A percentile compares a stretch with the other conserved stretches of the same genome.
These are phyloP conservation scores for Heliconius congener DNA, from an alignment of 1,140 invertebrate species.

Conservation along the genomic window DNA sequence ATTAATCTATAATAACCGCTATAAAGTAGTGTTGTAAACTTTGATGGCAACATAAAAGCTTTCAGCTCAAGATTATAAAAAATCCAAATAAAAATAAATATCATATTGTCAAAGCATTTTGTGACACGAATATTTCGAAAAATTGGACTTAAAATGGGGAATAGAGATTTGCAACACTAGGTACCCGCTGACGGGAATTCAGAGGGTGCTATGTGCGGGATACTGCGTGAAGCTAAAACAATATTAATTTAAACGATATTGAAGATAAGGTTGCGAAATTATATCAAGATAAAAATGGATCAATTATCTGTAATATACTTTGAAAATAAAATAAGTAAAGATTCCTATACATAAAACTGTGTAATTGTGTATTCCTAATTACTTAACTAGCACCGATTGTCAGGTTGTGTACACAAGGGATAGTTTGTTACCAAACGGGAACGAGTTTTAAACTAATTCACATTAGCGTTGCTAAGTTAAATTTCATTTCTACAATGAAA, in stretches of 20 bases:
- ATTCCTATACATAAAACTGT: too few relatives aligned
- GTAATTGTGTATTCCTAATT: background rate
- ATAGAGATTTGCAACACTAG: background rate
- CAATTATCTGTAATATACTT: too few relatives aligned
- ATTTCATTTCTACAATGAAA: background rate
- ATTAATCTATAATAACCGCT: conserved; percentile 7
- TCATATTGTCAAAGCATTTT: background rate
- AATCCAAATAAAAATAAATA: conserved; percentile 2
- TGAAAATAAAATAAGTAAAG: too few relatives aligned
- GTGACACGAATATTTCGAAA: too few relatives aligned
- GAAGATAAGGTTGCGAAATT: too few relatives aligned
- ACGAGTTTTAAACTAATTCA: conserved; percentile 4
- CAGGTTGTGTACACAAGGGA: background rate
- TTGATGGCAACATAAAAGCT: conserved; percentile 1
- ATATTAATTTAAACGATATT: too few relatives aligned
- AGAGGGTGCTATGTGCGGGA: too few relatives aligned
- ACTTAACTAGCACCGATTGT: background rate
- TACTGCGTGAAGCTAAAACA: too few relatives aligned
- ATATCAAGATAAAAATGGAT: too few relatives aligned
- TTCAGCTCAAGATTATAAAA: conserved; percentile 1
- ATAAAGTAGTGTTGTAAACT: conserved; percentile 11
- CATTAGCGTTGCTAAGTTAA: background rate
- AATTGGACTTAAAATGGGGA: too few relatives aligned
- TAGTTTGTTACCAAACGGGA: background rate
- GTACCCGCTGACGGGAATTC: background rate